A percentile compares a stretch with the other conserved stretches of the same genome.
Conservation (phyloP, 1,140 invertebrate species). For the Bombus polaris region DNA sequence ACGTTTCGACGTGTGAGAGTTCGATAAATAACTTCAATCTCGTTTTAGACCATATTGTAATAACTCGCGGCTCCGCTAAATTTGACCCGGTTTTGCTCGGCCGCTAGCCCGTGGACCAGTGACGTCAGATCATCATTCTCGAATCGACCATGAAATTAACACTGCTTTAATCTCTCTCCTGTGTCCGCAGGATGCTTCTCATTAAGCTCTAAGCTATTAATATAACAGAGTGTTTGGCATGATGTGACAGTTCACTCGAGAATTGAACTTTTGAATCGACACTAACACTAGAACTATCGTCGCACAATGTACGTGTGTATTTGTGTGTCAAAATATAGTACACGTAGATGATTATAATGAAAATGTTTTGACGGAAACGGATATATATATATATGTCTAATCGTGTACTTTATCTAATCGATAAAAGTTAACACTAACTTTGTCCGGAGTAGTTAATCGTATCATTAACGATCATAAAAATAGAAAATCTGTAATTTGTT, state of each 20-base stretch:
- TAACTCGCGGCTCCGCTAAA: constrained; percentile 25
- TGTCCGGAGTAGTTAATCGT: neutral
- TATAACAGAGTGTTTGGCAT: neutral
- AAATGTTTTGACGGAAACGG: too few relatives aligned
- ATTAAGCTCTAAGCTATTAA: constrained; percentile 11
- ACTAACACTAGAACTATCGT: neutral
- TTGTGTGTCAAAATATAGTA: neutral
- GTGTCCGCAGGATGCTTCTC: neutral
- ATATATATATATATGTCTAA: neutral
- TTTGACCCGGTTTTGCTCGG: constrained; percentile 43
- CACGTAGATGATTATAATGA: neutral
- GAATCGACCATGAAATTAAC: constrained; percentile 33
- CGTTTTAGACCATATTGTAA: constrained; percentile 35
- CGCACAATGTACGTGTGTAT: neutral
- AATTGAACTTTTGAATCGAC: neutral
- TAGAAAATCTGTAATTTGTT: neutral
- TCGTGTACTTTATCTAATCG: neutral
- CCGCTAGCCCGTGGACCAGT: neutral
- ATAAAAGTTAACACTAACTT: neutral
- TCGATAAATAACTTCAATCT: constrained; percentile 40
- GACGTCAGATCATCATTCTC: constrained; percentile 20
- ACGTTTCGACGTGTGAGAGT: neutral
- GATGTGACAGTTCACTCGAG: neutral
- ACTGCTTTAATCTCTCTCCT: neutral
- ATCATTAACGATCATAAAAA: neutral